Percentiles rank a stretch among this genome's conserved stretches.
Evolutionary conservation across 2,888 invertebrate genomes (phyloP).

Genomic region (Emmelina monodactyla): DNA sequence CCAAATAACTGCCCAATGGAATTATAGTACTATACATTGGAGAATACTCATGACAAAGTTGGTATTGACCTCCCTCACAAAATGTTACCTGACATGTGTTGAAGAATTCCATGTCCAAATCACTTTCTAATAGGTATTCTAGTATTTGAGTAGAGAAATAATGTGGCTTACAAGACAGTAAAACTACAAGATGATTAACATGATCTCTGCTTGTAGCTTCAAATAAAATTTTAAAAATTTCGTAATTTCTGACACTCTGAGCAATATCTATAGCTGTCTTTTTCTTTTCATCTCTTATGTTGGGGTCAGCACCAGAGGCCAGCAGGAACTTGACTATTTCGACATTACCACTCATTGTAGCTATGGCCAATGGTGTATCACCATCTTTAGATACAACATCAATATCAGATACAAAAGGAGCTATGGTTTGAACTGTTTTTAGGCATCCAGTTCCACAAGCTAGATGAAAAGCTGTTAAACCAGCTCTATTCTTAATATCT

Average conservation of each 20-base stretch:
- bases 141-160: slow-evolving; percentile 48
- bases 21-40: slow-evolving; percentile 30
- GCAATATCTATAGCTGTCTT: slow-evolving; percentile 44
- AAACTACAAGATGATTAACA: slow-evolving; percentile 37
- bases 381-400: slow-evolving; percentile 36
- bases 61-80: slow-evolving; percentile 31
- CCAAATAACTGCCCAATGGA: slow-evolving; percentile 44
- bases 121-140: slow-evolving; percentile 36
- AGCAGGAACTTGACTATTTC: slow-evolving; percentile 41
- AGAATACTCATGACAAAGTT: slow-evolving; percentile 15
- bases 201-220: slow-evolving; percentile 28
- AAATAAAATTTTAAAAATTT: slow-evolving; percentile 36
- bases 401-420: slow-evolving; percentile 40
- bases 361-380: slow-evolving; percentile 41
- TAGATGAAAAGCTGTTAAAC: slow-evolving; percentile 48
- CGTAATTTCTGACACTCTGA: slow-evolving; percentile 30
- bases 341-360: slow-evolving; percentile 32
- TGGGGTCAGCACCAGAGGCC: slow-evolving; percentile 42
- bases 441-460: slow-evolving; percentile 46
- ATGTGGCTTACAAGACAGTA: slow-evolving; percentile 47
- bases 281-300: slow-evolving; percentile 33
- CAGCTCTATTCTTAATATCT: slow-evolving; percentile 38
- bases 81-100: slow-evolving; percentile 35
- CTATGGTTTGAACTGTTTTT: slow-evolving; percentile 31
- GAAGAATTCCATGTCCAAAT: slow-evolving; percentile 48